phyloP scores from a whole-genome alignment of 1,140 invertebrate genomes.

The Dryas iulia region DNA sequence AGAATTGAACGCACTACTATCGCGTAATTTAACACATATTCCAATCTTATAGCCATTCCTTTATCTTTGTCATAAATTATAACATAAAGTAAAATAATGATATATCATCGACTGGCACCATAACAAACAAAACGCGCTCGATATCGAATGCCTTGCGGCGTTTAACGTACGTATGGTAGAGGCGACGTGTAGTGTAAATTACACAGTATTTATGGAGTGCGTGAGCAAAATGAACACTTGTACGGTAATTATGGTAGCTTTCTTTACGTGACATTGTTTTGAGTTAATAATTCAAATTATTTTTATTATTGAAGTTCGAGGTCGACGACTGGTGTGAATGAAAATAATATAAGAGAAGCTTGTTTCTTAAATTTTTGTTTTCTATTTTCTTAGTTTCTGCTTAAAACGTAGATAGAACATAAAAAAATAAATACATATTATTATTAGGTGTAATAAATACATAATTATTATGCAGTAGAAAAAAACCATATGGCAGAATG shows the following conservation, averaged over 20 bases:
- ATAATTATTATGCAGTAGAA: no score
- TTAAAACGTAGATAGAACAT: no score
- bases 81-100: neutral
- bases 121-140: neutral
- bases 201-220: conserved; percentile 5
- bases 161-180: neutral
- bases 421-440: no score
- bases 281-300: conserved; percentile 2
- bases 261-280: neutral
- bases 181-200: neutral
- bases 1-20: no score
- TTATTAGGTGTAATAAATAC: no score
- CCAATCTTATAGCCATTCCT: neutral
- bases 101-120: neutral
- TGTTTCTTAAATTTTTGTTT: no score
- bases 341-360: no score
- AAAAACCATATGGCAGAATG: no score
- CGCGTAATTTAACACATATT: no score
- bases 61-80: neutral
- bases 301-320: neutral
- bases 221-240: conserved; percentile 7
- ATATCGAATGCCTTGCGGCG: neutral
- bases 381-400: no score
- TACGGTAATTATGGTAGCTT: neutral
- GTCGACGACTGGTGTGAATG: neutral